Conservation (phyloP, 1,140 invertebrate genomes). For the Micrasema longulum region DNA sequence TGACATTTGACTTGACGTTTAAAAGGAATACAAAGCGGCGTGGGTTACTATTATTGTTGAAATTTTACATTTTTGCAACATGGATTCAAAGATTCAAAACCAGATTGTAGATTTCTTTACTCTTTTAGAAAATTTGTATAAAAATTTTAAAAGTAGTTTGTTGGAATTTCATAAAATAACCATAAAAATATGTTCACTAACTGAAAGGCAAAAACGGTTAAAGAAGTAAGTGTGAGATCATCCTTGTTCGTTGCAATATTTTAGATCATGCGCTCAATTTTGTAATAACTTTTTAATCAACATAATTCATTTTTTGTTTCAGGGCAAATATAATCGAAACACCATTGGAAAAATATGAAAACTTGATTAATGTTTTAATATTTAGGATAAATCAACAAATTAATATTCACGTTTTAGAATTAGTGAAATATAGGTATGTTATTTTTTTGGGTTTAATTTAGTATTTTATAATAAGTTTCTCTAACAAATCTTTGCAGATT, state of each 20-base stretch:
- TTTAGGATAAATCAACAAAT: conserved; percentile 20
- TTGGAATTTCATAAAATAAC: conserved; percentile 65
- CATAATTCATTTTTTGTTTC: conserved; percentile 47
- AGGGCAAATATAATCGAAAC: conserved; percentile 59
- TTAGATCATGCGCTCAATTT: no score
- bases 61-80: no score
- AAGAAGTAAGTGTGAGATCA: conserved; percentile 60
- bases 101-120: conserved; percentile 65
- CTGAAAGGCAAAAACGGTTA: conserved; percentile 61
- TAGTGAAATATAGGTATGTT: conserved; percentile 34
- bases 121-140: conserved; percentile 62
- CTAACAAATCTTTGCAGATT: no score
- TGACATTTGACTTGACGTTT: no score
- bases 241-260: no score
- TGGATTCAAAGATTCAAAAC: conserved; percentile 64
- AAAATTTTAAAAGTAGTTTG: conserved; percentile 61
- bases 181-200: conserved; percentile 64
- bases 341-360: conserved; percentile 60
- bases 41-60: no score
- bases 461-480: no score
- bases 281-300: neutral
- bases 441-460: no score
- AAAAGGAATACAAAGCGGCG: no score
- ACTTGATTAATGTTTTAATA: conserved; percentile 54
- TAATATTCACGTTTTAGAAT: conserved; percentile 7